These are phyloP conservation scores for Ifrita kowaldi DNA, from an alignment of 2,113 vertebrate species.

Conservation along the genomic window DNA sequence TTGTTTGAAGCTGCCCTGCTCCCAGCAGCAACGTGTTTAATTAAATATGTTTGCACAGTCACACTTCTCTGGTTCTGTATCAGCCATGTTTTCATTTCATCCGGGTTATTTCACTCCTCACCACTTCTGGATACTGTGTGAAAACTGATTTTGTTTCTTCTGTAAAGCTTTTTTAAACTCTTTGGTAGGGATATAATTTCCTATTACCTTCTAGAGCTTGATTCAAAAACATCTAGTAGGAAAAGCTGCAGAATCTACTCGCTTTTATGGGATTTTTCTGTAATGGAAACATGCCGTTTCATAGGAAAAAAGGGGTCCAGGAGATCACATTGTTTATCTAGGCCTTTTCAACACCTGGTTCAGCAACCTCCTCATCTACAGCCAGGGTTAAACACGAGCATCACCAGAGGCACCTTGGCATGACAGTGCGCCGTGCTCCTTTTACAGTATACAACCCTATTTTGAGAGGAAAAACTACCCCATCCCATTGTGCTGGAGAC, in stretches of 20 bases:
- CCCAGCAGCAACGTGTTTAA: not conserved
- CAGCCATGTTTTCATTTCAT: not conserved
- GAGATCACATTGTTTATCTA: not conserved
- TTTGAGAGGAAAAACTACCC: not conserved
- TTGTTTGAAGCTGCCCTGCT: not conserved
- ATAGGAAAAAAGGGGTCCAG: not conserved
- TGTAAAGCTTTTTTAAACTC: not conserved
- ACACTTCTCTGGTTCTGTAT: not conserved
- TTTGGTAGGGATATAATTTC: not conserved
- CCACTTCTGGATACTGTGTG: not conserved
- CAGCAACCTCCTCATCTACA: not conserved
- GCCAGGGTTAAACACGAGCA: not conserved
- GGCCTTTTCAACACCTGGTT: not conserved
- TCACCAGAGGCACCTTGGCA: not conserved
- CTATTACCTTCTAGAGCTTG: not conserved
- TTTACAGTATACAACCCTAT: not conserved
- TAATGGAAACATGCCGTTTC: not conserved
- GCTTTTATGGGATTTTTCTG: not conserved
- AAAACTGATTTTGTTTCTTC: not conserved
- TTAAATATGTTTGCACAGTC: not conserved
- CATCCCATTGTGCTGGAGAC: not conserved
- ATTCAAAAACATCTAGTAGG: not conserved
- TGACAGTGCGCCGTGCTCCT: not conserved
- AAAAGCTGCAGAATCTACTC: not conserved
- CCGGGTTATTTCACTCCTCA: not conserved